phyloP scores from a whole-genome alignment of 2,113 vertebrate genomes.

The Lates calcarifer region DNA sequence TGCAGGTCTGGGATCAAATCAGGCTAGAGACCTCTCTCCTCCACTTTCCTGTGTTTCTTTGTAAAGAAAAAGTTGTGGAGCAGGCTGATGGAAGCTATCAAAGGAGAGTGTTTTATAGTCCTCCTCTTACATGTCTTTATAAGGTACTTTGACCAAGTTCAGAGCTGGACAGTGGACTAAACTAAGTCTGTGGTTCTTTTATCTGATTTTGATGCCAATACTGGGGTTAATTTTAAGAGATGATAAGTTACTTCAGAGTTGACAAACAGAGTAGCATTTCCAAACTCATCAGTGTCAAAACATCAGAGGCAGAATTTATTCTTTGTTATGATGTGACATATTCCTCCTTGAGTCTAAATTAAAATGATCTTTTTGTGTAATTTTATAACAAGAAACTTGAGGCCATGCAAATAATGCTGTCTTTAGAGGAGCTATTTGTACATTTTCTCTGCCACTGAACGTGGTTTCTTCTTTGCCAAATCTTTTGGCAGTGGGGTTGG shows the following conservation, averaged over 20 bases:
- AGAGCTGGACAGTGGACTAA: no score
- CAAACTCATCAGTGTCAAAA: neutral
- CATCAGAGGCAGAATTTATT: neutral
- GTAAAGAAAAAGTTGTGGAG: neutral
- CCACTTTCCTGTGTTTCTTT: slow-evolving; percentile 3
- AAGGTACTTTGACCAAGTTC: no score
- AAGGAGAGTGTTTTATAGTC: neutral
- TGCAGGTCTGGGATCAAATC: slow-evolving; percentile 40
- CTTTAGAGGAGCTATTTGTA: no score
- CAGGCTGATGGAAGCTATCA: slow-evolving; percentile 20
- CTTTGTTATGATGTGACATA: neutral
- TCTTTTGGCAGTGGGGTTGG: no score
- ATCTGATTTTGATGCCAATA: no score
- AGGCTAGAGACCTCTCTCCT: neutral
- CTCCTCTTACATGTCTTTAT: neutral
- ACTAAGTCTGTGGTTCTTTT: no score
- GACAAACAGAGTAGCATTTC: neutral
- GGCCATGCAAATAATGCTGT: no score
- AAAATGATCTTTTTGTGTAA: no score
- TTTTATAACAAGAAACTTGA: no score
- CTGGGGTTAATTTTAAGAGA: neutral
- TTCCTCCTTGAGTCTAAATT: neutral
- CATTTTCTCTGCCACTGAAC: no score
- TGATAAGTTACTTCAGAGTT: neutral
- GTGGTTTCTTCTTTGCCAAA: no score